Conservation (phyloP, 2,113 vertebrate species). For the Leucosticte australis region DNA sequence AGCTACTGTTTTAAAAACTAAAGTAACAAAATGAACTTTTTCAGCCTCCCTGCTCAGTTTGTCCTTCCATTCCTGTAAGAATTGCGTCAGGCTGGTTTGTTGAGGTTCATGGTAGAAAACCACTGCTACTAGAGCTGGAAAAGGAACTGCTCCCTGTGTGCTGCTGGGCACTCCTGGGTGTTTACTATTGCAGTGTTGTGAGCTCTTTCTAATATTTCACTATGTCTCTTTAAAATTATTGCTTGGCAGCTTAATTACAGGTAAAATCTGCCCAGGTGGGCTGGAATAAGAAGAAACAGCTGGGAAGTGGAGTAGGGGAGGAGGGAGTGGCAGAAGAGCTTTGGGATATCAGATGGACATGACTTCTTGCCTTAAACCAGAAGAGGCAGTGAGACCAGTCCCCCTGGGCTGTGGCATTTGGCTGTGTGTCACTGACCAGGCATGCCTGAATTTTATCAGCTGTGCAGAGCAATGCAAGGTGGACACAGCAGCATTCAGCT, state of each 20-base stretch:
- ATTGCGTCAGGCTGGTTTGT: background rate
- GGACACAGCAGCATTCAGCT: fast-evolving
- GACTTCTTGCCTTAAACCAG: background rate
- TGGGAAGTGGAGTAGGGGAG: background rate
- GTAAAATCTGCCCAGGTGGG: background rate
- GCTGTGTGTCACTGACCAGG: background rate
- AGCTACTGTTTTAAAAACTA: constrained; percentile 1
- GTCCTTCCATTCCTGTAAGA: background rate
- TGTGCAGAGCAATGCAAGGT: background rate
- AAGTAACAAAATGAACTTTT: constrained; percentile 3
- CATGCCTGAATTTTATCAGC: background rate
- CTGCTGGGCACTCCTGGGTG: background rate
- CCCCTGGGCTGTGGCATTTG: background rate
- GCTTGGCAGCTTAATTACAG: background rate
- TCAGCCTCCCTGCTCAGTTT: background rate
- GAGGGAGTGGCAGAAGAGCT: background rate
- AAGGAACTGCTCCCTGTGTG: background rate
- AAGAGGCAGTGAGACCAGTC: background rate
- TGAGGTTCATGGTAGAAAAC: background rate
- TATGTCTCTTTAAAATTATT: background rate
- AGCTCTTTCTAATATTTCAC: background rate
- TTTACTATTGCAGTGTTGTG: background rate
- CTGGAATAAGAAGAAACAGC: background rate
- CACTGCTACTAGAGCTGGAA: background rate
- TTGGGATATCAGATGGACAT: fast-evolving